Conservation (phyloP, 2,888 invertebrate species). For the Drosophila anomalata region DNA sequence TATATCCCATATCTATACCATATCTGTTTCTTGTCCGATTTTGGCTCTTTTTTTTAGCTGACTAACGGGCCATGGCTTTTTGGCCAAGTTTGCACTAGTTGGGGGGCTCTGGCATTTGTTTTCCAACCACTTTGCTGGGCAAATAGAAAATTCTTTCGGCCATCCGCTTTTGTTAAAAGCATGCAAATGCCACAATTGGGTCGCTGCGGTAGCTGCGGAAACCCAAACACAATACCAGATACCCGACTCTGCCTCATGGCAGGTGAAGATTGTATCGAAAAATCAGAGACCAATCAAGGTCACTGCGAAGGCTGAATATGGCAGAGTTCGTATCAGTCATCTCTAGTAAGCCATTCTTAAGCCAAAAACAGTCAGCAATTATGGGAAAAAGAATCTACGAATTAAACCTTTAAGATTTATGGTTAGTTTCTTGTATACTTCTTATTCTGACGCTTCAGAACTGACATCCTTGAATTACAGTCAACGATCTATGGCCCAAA, state of each 20-base stretch:
- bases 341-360: neutral
- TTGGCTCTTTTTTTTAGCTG: constrained; percentile 37
- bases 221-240: neutral
- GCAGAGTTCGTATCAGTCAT: neutral
- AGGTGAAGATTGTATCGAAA: constrained; percentile 10
- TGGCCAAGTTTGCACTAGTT: constrained; percentile 54
- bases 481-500: neutral
- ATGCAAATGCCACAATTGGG: constrained; percentile 56
- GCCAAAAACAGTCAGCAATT: neutral
- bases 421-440: neutral
- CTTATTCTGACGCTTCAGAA: neutral
- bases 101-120: constrained; percentile 20
- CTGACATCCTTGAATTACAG: neutral
- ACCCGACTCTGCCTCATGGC: neutral
- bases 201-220: constrained; percentile 13
- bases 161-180: constrained; percentile 51
- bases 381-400: neutral
- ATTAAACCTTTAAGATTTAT: neutral
- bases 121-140: constrained; percentile 38
- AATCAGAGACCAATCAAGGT: constrained; percentile 21
- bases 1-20: constrained; percentile 19
- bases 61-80: constrained; percentile 66
- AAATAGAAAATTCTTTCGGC: constrained; percentile 60
- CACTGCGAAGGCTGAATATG: constrained; percentile 11
- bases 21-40: constrained; percentile 12